Evolutionary conservation across 2,113 vertebrate species (phyloP), one percentile per base, ranked within the genome.

Genomic region (Nannospalax galili): DNA sequence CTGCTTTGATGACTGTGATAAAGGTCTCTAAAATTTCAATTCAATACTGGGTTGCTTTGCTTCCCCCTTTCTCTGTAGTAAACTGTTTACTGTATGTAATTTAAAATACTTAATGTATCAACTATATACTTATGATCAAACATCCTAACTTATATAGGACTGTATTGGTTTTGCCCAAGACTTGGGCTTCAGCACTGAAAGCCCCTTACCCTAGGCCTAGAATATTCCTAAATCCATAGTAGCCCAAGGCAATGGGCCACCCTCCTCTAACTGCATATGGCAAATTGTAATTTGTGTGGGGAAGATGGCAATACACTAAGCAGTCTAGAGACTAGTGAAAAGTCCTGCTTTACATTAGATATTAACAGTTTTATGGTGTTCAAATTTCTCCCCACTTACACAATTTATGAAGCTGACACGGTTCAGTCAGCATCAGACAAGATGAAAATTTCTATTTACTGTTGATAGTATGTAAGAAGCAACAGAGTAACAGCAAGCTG

Each of bases 141-240:
- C 40, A 37, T 88, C 30, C 42, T 52, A 26, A 37, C 32, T 80
- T 79, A 8, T 78, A 37, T 91, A 24, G 22, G 32, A 75, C 72
- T 58, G 92, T 72, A 62, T 70, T 64, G 42, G 65, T 81, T 86
- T 84, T 92, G 17, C 60, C 37, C 86, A 80, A 80, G 82, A 94
- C 14, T 42, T 28, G 74, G 19, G 12, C 26, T 82, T 90, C 56
- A 89, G 8, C n/a, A 11, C 11, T n/a, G 15, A 88, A 77, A 93
- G 14, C 12, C 15, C 20, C 14, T 80, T 22, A 78, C 84, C 28
- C 65, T 62, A 14, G 26, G 22, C 24, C 42, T 84, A 67, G 65
- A 20, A 65, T 42, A 87, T 28, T 26, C 37, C 74, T 84, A 42
- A 60, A 42, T 77, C 28, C 26, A 15, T 40, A 60, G n/a, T 5